Percentiles rank a stretch among this genome's conserved stretches.
phyloP scores from a whole-genome alignment of 2,113 vertebrate species.

The Megaceryle torquata region DNA sequence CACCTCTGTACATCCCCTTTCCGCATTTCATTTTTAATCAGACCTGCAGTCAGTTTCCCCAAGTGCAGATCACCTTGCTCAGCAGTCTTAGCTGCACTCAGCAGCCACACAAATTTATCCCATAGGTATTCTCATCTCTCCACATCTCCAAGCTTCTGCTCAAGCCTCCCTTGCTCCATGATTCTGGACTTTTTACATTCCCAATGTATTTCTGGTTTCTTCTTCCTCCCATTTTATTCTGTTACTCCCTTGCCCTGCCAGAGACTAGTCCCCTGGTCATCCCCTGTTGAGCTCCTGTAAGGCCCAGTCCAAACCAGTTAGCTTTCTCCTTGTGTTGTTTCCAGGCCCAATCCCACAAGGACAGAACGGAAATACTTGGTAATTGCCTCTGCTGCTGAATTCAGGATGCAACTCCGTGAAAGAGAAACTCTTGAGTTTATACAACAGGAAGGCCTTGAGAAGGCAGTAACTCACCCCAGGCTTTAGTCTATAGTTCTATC shows the following conservation, averaged over 20 bases:
- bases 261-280: background rate
- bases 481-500: background rate
- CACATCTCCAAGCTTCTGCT: background rate
- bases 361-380: background rate
- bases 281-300: background rate
- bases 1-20: background rate
- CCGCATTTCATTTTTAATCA: background rate
- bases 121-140: background rate
- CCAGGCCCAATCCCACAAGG: rapidly evolving
- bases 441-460: background rate
- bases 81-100: background rate
- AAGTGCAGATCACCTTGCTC: background rate
- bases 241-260: background rate
- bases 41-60: background rate
- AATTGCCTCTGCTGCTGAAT: background rate
- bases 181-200: background rate
- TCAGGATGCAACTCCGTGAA: background rate
- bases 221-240: background rate
- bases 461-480: background rate
- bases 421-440: background rate
- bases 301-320: background rate
- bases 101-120: background rate
- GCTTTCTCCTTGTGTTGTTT: background rate
- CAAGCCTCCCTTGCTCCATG: background rate
- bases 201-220: background rate